Percentiles rank a stretch among this genome's conserved stretches.
phyloP scores from a whole-genome alignment of 2,888 invertebrate species.

The Ectropis crepuscularia region DNA sequence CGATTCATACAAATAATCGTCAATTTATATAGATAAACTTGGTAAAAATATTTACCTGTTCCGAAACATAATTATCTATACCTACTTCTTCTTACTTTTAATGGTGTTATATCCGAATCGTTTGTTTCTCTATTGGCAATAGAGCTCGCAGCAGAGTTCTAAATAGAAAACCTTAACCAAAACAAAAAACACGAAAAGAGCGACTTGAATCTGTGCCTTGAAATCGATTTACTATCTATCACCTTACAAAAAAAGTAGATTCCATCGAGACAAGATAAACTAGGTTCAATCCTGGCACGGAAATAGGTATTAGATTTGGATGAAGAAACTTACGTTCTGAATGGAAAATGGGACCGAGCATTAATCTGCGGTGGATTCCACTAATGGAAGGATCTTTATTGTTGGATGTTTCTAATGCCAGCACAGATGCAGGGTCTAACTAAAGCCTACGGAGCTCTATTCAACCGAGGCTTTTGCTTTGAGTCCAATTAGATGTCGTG shows the following conservation, averaged over 20 bases:
- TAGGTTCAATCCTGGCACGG: constrained; percentile 6
- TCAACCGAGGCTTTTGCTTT: constrained; percentile 10
- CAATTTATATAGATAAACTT: too few relatives aligned
- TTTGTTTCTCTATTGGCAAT: too few relatives aligned
- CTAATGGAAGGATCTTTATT: constrained; percentile 26
- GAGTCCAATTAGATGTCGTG: constrained; percentile 15
- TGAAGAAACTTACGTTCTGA: constrained; percentile 12
- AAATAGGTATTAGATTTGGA: constrained; percentile 9
- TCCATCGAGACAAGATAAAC: not conserved
- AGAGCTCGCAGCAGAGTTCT: too few relatives aligned
- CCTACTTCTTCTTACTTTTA: too few relatives aligned
- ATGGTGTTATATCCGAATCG: too few relatives aligned
- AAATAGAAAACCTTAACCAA: not conserved
- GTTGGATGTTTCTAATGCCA: constrained; percentile 18
- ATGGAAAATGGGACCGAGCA: constrained; percentile 15
- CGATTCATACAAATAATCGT: not conserved
- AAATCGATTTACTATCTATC: not conserved
- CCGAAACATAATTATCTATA: too few relatives aligned
- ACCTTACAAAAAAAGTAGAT: not conserved
- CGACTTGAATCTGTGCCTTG: not conserved
- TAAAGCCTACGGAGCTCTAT: constrained; percentile 16
- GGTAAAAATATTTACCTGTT: too few relatives aligned
- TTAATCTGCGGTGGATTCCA: constrained; percentile 14
- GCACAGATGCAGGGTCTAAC: constrained; percentile 19
- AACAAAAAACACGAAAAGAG: not conserved